phyloP scores from a whole-genome alignment of 1,140 invertebrate species.

The Conopomorpha cramerella region DNA sequence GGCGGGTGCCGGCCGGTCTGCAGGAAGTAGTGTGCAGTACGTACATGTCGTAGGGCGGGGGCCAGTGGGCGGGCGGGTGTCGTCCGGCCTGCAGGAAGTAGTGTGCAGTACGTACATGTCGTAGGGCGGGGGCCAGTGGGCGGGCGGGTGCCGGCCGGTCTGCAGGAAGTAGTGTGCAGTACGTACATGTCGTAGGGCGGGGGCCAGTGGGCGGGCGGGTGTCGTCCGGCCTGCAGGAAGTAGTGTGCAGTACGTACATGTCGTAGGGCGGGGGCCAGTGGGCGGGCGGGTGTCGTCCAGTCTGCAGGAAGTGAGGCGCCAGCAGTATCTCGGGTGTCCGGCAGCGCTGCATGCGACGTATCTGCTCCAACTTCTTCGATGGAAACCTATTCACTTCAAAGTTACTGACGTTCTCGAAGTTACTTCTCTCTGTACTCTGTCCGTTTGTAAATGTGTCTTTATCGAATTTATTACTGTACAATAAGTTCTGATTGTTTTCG shows the following conservation, averaged over 20 bases:
- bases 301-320: constrained; percentile 71
- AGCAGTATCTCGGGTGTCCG: constrained; percentile 78
- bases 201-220: constrained; percentile 53
- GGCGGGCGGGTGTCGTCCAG: constrained; percentile 37
- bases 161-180: background rate
- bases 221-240: constrained; percentile 60
- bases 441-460: constrained; percentile 25
- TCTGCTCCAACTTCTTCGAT: constrained; percentile 37
- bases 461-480: constrained; percentile 30
- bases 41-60: too few relatives aligned
- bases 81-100: too few relatives aligned
- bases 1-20: too few relatives aligned
- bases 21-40: too few relatives aligned
- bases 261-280: constrained; percentile 56
- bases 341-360: constrained; percentile 59
- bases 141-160: background rate
- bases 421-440: constrained; percentile 29
- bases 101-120: too few relatives aligned
- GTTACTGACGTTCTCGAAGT: too few relatives aligned
- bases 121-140: too few relatives aligned
- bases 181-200: too few relatives aligned
- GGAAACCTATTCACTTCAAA: too few relatives aligned
- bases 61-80: too few relatives aligned
- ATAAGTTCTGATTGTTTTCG: constrained; percentile 24
- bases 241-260: too few relatives aligned